A percentile compares a stretch with the other conserved stretches of the same genome.
phyloP scores from a whole-genome alignment of 2,113 vertebrate genomes.

The Protomyctophum bolini region DNA sequence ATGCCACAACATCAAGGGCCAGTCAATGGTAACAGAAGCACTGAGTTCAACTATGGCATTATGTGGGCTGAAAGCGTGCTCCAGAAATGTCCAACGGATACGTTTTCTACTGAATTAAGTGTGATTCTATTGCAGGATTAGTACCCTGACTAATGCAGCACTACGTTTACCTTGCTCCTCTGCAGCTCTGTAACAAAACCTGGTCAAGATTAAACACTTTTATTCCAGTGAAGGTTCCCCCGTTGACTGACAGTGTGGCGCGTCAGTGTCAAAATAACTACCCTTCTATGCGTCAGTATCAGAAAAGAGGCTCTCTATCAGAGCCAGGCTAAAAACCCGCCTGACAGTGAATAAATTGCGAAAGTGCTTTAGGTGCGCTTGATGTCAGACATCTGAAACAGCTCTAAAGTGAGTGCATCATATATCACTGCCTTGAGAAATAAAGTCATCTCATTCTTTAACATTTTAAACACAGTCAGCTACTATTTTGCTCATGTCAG shows the following conservation, averaged over 20 bases:
- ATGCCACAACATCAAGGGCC: constrained; percentile 30
- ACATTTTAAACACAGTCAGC: constrained; percentile 19
- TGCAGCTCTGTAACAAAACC: background rate
- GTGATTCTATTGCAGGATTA: background rate
- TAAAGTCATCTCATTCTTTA: constrained; percentile 5
- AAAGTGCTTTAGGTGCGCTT: constrained; percentile 52
- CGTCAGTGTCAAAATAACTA: constrained; percentile 45
- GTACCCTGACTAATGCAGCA: background rate
- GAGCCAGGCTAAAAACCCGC: constrained; percentile 39
- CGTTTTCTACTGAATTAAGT: background rate
- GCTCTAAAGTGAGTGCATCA: constrained; percentile 27
- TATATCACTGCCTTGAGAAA: constrained; percentile 6
- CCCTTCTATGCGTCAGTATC: constrained; percentile 29
- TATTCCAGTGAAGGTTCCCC: constrained; percentile 27
- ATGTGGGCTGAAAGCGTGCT: background rate
- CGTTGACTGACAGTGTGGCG: constrained; percentile 40
- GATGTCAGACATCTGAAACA: constrained; percentile 47
- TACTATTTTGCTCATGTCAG: background rate
- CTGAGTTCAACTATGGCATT: background rate
- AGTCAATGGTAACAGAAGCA: background rate
- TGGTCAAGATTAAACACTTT: constrained; percentile 21
- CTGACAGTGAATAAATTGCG: constrained; percentile 57
- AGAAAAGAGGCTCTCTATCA: constrained; percentile 34
- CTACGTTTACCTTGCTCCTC: constrained; percentile 6
- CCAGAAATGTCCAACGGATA: background rate